These are phyloP conservation scores for Indicator indicator DNA, from an alignment of 2,113 vertebrate species.

Conservation along the genomic window DNA sequence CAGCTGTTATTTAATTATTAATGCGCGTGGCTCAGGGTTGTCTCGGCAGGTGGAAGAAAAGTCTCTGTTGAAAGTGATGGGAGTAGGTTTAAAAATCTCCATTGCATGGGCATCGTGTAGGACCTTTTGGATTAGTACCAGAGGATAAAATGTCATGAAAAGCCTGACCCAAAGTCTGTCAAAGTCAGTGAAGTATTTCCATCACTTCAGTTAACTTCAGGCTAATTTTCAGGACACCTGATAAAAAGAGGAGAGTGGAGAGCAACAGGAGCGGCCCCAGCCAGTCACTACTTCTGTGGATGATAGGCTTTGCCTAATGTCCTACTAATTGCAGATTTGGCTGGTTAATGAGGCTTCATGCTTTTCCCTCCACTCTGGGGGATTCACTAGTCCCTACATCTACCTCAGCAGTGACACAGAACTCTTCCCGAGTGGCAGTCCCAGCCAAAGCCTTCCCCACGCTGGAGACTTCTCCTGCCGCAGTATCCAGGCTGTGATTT, in stretches of 20 bases:
- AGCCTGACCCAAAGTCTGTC: background rate
- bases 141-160: background rate
- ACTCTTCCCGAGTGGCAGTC: background rate
- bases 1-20: constrained; percentile 67
- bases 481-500: background rate
- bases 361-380: background rate
- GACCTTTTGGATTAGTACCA: background rate
- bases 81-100: constrained; percentile 17
- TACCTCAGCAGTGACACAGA: background rate
- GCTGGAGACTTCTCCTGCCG: background rate
- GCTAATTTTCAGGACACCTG: background rate
- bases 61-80: constrained; percentile 40
- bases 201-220: background rate
- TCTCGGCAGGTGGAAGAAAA: constrained; percentile 30
- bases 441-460: background rate
- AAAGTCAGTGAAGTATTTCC: background rate
- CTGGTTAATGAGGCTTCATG: background rate
- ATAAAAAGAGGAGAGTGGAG: background rate
- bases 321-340: background rate
- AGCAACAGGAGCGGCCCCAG: background rate
- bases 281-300: background rate
- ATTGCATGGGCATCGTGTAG: background rate
- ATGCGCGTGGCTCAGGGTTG: background rate
- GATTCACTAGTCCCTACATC: rapidly evolving
- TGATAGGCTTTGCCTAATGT: rapidly evolving